Evolutionary conservation across 2,797 vertebrate species (phyloP).

Genomic region (Heliangelus exortis): DNA sequence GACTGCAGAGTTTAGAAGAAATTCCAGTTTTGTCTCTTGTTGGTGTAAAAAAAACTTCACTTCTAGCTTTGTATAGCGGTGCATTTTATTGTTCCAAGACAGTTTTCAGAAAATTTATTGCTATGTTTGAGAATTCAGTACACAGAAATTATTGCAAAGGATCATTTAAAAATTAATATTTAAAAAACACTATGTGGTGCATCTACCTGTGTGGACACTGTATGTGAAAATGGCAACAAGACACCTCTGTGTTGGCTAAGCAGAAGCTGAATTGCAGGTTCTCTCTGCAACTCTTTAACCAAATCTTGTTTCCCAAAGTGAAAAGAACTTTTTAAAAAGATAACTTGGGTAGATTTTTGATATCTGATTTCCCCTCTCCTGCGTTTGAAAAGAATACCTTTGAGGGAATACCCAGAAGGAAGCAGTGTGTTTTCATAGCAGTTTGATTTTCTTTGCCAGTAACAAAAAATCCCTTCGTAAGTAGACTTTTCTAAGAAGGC

Average conservation of each 20-base stretch:
- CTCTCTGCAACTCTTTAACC: not conserved
- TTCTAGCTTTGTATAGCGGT: not conserved
- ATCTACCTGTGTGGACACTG: not conserved
- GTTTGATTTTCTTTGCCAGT: constrained; percentile 53
- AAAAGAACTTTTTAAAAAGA: not conserved
- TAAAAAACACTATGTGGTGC: too few relatives aligned
- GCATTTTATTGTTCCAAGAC: not conserved
- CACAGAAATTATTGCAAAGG: not conserved
- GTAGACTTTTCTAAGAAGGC: constrained; percentile 48
- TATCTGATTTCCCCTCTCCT: not conserved
- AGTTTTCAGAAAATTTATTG: not conserved
- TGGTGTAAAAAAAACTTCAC: not conserved
- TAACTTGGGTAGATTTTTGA: not conserved
- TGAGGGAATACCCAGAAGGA: not conserved
- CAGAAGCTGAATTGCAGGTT: not conserved
- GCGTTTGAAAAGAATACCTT: not conserved
- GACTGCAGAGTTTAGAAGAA: not conserved
- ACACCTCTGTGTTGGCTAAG: not conserved
- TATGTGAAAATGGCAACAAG: not conserved
- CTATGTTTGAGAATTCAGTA: not conserved
- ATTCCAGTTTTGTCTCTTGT: not conserved
- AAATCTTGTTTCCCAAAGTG: not conserved
- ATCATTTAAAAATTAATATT: not conserved
- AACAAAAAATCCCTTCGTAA: constrained; percentile 70
- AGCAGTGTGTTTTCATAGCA: constrained; percentile 19